Evolutionary conservation across 1,140 invertebrate species (phyloP).

Genomic region (Apis cerana): DNA sequence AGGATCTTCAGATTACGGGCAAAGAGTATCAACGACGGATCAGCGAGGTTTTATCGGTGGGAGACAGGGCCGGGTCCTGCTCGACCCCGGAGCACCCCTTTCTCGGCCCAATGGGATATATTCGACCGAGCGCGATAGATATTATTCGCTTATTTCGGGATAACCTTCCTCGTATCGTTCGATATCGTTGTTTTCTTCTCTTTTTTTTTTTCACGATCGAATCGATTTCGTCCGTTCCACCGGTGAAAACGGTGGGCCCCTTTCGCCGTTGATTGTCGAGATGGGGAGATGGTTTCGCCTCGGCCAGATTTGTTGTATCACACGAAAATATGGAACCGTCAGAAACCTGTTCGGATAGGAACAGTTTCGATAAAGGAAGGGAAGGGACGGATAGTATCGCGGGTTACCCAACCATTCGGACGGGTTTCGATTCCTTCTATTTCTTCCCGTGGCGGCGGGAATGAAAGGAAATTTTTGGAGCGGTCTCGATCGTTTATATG

Average conservation of each 20-base stretch:
- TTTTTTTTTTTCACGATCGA: slow-evolving; percentile 7
- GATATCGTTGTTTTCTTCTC: background rate
- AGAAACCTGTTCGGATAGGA: slow-evolving; percentile 33
- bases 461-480: slow-evolving; percentile 39
- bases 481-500: slow-evolving; percentile 55
- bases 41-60: slow-evolving; percentile 60
- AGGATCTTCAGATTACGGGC: slow-evolving; percentile 73
- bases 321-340: slow-evolving; percentile 41
- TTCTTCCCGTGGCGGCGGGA: slow-evolving; percentile 20
- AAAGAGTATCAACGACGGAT: slow-evolving; percentile 40
- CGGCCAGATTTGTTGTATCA: slow-evolving; percentile 46
- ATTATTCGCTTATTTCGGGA: background rate
- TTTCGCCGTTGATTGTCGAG: background rate
- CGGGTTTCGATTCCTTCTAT: background rate
- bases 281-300: background rate
- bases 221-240: slow-evolving; percentile 3
- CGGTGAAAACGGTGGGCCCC: background rate
- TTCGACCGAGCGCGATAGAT: background rate
- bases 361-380: slow-evolving; percentile 12
- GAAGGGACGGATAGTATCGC: slow-evolving; percentile 2
- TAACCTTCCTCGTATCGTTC: no score
- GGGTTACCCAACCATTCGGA: background rate
- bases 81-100: slow-evolving; percentile 39
- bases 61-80: slow-evolving; percentile 47
- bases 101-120: slow-evolving; percentile 6